Evolutionary conservation across 2,888 invertebrate genomes (phyloP).

Genomic region (Heliconius sara): DNA sequence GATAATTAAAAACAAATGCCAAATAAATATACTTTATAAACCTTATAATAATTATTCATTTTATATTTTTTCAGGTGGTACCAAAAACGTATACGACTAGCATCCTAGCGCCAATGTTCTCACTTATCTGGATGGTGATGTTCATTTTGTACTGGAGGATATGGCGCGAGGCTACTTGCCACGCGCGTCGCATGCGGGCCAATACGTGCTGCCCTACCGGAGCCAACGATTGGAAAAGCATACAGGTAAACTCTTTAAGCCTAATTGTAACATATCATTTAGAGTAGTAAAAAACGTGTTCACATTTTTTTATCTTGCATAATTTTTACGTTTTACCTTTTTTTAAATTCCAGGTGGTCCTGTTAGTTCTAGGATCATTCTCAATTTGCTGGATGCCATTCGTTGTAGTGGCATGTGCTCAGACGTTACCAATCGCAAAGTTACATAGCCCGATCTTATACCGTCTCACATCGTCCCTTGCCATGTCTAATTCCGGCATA

Average conservation of each 20-base stretch:
- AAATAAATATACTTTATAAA: neutral
- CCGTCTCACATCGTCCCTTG: slow-evolving; percentile 87
- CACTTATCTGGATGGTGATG: slow-evolving; percentile 89
- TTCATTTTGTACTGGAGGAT: slow-evolving; percentile 90
- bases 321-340: neutral
- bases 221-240: slow-evolving; percentile 89
- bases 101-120: slow-evolving; percentile 88
- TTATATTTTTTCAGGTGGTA: slow-evolving; percentile 70
- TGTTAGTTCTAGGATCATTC: slow-evolving; percentile 90
- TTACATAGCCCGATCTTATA: slow-evolving; percentile 84
- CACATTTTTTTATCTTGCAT: neutral
- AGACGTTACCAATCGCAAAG: slow-evolving; percentile 81
- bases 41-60: neutral
- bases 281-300: neutral
- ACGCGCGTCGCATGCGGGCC: slow-evolving; percentile 87
- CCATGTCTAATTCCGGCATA: slow-evolving; percentile 91
- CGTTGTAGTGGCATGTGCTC: slow-evolving; percentile 87
- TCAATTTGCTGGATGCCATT: slow-evolving; percentile 93
- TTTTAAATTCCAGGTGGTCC: slow-evolving; percentile 85
- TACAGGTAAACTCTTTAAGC: slow-evolving; percentile 83
- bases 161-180: slow-evolving; percentile 90
- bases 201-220: slow-evolving; percentile 83
- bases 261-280: neutral
- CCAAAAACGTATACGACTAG: slow-evolving; percentile 79
- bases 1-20: slow-evolving; percentile 11